Conservation (phyloP, 2,888 invertebrate genomes). For the Clunio marinus region DNA sequence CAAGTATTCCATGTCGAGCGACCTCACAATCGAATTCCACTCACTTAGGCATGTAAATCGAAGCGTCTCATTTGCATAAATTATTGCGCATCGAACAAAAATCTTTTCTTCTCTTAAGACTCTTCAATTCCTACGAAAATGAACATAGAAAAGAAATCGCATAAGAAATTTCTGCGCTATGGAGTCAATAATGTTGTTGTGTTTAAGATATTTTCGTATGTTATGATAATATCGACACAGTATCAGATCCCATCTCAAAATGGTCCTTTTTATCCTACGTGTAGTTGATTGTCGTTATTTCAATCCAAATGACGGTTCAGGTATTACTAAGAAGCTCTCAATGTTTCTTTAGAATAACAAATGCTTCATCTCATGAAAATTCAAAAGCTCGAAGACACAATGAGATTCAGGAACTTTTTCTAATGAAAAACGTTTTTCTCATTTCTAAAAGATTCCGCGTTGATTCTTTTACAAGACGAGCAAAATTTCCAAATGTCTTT, state of each 20-base stretch:
- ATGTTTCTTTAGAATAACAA: too few relatives aligned
- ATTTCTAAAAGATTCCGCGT: neutral
- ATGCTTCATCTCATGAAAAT: too few relatives aligned
- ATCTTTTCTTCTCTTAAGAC: neutral
- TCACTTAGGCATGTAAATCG: neutral
- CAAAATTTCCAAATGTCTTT: too few relatives aligned
- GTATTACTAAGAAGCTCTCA: too few relatives aligned
- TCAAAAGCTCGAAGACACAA: too few relatives aligned
- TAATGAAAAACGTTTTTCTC: conserved; percentile 3
- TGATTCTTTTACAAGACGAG: neutral
- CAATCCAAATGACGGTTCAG: too few relatives aligned
- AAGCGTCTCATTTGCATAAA: conserved; percentile 12
- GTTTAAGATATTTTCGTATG: too few relatives aligned
- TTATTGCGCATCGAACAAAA: neutral
- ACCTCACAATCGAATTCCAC: neutral
- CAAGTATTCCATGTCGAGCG: neutral
- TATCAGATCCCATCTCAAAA: too few relatives aligned
- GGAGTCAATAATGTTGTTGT: too few relatives aligned
- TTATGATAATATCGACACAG: too few relatives aligned
- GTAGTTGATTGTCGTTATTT: too few relatives aligned
- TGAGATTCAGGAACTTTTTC: neutral
- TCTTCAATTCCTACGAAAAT: neutral
- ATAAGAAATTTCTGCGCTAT: conserved; percentile 9
- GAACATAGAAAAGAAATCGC: neutral
- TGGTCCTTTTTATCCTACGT: too few relatives aligned